phyloP scores from a whole-genome alignment of 2,888 invertebrate species.

The Archaeoteleia sp. region DNA sequence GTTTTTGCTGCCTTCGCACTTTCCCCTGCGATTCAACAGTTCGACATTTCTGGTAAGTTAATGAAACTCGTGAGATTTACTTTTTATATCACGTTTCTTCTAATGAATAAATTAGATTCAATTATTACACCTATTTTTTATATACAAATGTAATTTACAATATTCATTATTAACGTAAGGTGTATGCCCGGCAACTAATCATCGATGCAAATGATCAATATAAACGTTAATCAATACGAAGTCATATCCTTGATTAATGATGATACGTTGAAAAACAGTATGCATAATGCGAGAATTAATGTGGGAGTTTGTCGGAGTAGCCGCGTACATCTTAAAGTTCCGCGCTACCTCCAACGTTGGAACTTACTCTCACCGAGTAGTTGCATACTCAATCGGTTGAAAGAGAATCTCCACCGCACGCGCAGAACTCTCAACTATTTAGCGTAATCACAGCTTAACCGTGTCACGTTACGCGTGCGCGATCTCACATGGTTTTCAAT shows the following conservation, averaged over 20 bases:
- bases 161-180: no score
- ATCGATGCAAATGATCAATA: no score
- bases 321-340: constrained; percentile 2
- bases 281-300: neutral
- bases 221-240: no score
- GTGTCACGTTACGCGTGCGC: constrained; percentile 10
- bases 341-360: constrained; percentile 26
- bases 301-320: constrained; percentile 6
- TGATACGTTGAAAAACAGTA: constrained; percentile 7
- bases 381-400: constrained; percentile 36
- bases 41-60: constrained; percentile 68
- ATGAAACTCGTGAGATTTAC: constrained; percentile 1
- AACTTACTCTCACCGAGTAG: constrained; percentile 30
- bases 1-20: constrained; percentile 60
- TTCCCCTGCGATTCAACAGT: constrained; percentile 61
- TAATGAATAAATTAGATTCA: no score
- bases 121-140: no score
- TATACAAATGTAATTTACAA: no score
- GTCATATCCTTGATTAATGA: constrained; percentile 18
- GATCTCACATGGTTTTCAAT: constrained; percentile 7
- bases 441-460: constrained; percentile 42
- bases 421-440: constrained; percentile 39
- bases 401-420: constrained; percentile 35
- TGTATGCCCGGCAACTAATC: no score
- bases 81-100: no score